phyloP scores from a whole-genome alignment of 2,888 invertebrate species.

The Minunthozetes semirufus region DNA sequence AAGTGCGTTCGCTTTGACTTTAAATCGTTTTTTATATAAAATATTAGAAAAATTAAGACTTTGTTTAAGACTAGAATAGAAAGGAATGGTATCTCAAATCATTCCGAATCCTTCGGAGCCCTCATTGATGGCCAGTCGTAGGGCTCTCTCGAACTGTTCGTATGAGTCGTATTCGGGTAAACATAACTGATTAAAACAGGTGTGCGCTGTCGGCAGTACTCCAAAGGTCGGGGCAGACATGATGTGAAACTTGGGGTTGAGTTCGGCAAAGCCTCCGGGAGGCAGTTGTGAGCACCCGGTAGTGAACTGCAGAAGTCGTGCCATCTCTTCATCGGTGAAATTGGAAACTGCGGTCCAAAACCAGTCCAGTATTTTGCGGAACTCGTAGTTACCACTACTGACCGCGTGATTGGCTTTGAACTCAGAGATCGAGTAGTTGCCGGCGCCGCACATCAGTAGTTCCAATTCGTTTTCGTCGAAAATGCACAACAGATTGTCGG shows the following conservation, averaged over 20 bases:
- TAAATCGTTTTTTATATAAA: neutral
- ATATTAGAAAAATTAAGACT: neutral
- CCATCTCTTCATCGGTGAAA: slow-evolving; percentile 87
- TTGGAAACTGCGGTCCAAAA: slow-evolving; percentile 83
- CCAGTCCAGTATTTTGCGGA: slow-evolving; percentile 74
- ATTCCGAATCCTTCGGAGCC: slow-evolving; percentile 88
- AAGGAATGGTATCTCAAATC: slow-evolving; percentile 44
- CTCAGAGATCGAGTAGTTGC: slow-evolving; percentile 81
- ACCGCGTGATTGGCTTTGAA: slow-evolving; percentile 81
- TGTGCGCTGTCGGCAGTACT: slow-evolving; percentile 86
- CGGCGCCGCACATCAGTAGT: slow-evolving; percentile 85
- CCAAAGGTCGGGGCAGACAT: slow-evolving; percentile 82
- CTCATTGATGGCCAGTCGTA: slow-evolving; percentile 86
- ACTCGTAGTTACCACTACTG: slow-evolving; percentile 67
- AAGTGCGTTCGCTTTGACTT: neutral
- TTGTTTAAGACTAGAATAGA: slow-evolving; percentile 41
- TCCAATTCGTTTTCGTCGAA: slow-evolving; percentile 94
- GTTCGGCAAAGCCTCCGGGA: slow-evolving; percentile 79
- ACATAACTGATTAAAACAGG: slow-evolving; percentile 93
- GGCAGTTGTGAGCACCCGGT: slow-evolving; percentile 81
- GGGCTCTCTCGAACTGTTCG: slow-evolving; percentile 55
- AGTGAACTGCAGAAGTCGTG: slow-evolving; percentile 67
- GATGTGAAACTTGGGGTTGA: slow-evolving; percentile 85
- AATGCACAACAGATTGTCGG: slow-evolving; percentile 83
- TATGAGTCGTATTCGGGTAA: slow-evolving; percentile 89